phyloP scores from a whole-genome alignment of 1,140 invertebrate species.

The Pogonognathellus flavescens region DNA sequence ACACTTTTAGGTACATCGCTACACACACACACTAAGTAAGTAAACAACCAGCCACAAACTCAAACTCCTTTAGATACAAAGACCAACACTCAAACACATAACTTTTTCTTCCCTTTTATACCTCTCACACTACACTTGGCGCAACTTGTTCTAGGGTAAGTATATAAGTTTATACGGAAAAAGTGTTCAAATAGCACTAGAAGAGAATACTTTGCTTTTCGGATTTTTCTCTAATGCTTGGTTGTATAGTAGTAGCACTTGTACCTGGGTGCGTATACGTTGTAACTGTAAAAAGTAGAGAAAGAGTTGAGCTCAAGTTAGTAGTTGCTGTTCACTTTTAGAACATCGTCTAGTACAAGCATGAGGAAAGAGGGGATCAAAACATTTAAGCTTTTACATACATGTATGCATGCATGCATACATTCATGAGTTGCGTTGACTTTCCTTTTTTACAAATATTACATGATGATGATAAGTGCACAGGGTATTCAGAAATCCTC shows the following conservation, averaged over 20 bases:
- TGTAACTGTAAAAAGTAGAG: neutral
- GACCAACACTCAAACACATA: neutral
- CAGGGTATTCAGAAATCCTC: slow-evolving; percentile 18
- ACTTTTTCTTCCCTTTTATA: neutral
- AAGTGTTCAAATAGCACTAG: neutral
- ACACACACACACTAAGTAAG: neutral
- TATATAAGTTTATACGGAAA: too few species aligned
- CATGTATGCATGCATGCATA: slow-evolving; percentile 24
- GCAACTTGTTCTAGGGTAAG: too few species aligned
- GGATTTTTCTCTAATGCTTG: neutral
- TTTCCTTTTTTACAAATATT: slow-evolving; percentile 33
- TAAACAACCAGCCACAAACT: neutral
- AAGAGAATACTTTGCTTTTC: slow-evolving; percentile 16
- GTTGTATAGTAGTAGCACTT: neutral
- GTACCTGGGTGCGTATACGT: neutral
- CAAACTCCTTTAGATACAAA: neutral
- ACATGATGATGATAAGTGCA: slow-evolving; percentile 32
- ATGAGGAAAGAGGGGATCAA: slow-evolving; percentile 33
- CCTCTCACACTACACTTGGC: neutral
- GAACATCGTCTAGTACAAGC: neutral
- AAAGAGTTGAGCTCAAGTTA: neutral
- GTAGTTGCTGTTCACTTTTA: neutral
- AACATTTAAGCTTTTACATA: slow-evolving; percentile 39
- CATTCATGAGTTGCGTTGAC: slow-evolving; percentile 40
- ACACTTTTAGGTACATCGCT: neutral